These are phyloP conservation scores for Mallotus villosus DNA, from an alignment of 2,797 vertebrate species.

Conservation along the genomic window DNA sequence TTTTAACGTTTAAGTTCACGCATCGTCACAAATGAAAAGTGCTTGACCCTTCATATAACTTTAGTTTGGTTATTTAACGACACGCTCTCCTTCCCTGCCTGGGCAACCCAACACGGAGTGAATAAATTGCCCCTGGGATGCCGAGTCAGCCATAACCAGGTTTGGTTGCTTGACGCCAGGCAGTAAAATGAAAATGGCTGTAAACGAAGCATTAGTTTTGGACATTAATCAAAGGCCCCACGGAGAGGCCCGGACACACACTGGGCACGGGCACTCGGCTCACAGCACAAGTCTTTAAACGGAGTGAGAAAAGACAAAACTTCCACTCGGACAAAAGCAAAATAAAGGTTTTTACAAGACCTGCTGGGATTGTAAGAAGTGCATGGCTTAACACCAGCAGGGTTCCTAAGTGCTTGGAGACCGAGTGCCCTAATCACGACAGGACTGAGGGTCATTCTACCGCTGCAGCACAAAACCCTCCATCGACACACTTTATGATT, in stretches of 20 bases:
- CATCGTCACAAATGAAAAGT: background rate
- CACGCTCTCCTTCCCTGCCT: background rate
- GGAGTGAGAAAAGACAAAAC: constrained; percentile 11
- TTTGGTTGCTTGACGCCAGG: constrained; percentile 18
- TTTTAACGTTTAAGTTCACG: too few relatives aligned
- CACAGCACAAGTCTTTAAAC: constrained; percentile 18
- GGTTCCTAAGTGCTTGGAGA: background rate
- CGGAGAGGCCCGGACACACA: constrained; percentile 3
- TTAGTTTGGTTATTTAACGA: constrained; percentile 2
- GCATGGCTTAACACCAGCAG: constrained; percentile 37
- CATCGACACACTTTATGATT: too few relatives aligned
- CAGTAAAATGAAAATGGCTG: constrained; percentile 27
- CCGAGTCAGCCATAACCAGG: background rate
- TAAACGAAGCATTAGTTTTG: constrained; percentile 18
- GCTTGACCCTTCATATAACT: background rate
- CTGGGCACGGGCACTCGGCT: constrained; percentile 13
- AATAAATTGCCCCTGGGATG: constrained; percentile 7
- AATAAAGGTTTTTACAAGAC: constrained; percentile 1
- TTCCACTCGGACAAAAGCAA: constrained; percentile 22
- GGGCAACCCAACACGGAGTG: background rate
- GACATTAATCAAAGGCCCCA: constrained; percentile 21
- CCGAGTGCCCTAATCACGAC: too few relatives aligned
- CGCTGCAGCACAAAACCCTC: too few relatives aligned
- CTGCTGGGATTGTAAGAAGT: constrained; percentile 32
- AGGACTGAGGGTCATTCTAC: too few relatives aligned